Evolutionary conservation across 2,888 invertebrate genomes (phyloP).

Genomic region (Ligdia adustata): DNA sequence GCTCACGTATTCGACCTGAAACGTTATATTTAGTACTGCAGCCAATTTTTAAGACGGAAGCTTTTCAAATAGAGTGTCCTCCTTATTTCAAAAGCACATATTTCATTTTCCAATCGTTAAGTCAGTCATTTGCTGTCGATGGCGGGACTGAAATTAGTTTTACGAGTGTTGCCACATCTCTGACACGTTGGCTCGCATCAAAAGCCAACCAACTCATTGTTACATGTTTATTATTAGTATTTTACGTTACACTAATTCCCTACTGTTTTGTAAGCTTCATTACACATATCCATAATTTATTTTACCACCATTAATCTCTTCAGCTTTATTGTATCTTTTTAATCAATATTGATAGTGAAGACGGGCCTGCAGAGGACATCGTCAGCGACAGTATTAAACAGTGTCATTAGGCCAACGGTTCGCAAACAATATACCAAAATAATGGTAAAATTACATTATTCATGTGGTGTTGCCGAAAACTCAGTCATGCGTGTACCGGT

Average conservation of each 20-base stretch:
- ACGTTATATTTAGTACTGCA: constrained; percentile 15
- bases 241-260: constrained; percentile 65
- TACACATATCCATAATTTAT: constrained; percentile 44
- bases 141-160: constrained; percentile 73
- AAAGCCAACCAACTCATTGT: constrained; percentile 71
- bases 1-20: constrained; percentile 46
- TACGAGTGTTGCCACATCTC: constrained; percentile 68
- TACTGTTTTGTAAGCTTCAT: constrained; percentile 54
- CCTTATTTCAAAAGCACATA: constrained; percentile 13
- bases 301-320: constrained; percentile 41
- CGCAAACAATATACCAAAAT: constrained; percentile 61
- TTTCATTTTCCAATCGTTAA: constrained; percentile 30
- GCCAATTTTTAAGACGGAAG: constrained; percentile 7
- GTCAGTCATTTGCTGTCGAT: constrained; percentile 44
- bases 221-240: constrained; percentile 78
- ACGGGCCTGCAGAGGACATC: constrained; percentile 30
- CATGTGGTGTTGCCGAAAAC: constrained; percentile 65
- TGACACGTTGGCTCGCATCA: constrained; percentile 73
- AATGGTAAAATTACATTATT: constrained; percentile 64
- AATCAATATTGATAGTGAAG: constrained; percentile 46
- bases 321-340: constrained; percentile 40
- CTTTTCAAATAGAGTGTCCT: constrained; percentile 3
- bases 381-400: constrained; percentile 60
- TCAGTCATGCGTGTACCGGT: constrained; percentile 60
- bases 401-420: constrained; percentile 68